phyloP scores from a whole-genome alignment of 2,113 vertebrate genomes.

The Menura novaehollandiae region DNA sequence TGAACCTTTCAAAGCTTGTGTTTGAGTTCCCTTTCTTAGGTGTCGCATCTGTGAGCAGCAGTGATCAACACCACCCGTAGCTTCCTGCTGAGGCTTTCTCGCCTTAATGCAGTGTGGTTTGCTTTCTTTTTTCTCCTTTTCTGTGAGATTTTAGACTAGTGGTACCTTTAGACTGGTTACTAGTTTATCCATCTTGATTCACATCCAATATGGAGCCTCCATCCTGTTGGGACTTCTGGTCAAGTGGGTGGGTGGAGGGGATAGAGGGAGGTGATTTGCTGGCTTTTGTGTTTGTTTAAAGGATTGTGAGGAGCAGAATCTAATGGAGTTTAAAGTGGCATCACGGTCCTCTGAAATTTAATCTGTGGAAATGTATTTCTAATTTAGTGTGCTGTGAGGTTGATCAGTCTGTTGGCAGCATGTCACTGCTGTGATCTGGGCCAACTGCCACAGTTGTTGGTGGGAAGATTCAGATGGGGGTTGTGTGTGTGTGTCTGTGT shows the following conservation, averaged over 20 bases:
- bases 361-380: conserved; percentile 49
- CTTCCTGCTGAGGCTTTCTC: neutral
- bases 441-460: conserved; percentile 47
- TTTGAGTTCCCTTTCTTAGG: neutral
- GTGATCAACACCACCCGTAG: neutral
- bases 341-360: neutral
- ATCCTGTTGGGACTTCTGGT: neutral
- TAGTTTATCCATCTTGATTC: neutral
- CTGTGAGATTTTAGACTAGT: neutral
- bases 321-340: conserved; percentile 7
- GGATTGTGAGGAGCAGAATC: neutral
- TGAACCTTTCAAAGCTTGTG: neutral
- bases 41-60: neutral
- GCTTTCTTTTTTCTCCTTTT: neutral
- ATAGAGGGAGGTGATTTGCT: neutral
- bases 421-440: conserved; percentile 47
- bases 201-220: neutral
- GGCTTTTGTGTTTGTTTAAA: conserved; percentile 17
- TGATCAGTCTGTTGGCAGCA: conserved; percentile 42
- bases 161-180: neutral
- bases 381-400: conserved; percentile 31
- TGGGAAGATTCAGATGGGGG: conserved; percentile 46
- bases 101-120: neutral
- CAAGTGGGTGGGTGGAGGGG: neutral
- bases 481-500: neutral